phyloP scores from a whole-genome alignment of 2,888 invertebrate species.

The Plebejus melissa region DNA sequence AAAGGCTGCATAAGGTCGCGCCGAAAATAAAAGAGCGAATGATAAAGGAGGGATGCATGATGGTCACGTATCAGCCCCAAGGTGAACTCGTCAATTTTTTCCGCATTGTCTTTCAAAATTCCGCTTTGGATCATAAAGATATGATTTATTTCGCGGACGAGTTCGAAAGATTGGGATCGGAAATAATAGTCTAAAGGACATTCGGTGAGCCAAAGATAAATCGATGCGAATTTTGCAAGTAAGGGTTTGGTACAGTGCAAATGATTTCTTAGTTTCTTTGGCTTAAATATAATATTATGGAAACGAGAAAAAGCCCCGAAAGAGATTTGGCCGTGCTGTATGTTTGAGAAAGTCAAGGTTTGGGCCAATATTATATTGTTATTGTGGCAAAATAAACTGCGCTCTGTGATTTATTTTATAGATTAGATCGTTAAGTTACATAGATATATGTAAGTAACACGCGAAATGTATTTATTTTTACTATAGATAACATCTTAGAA shows the following conservation, averaged over 20 bases:
- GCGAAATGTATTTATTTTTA: neutral
- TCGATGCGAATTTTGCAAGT: neutral
- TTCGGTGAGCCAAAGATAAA: constrained; percentile 1
- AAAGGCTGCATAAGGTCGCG: constrained; percentile 88
- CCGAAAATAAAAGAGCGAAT: constrained; percentile 96
- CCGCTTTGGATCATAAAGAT: constrained; percentile 88
- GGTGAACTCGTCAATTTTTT: constrained; percentile 94
- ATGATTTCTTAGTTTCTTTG: neutral
- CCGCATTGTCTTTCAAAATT: constrained; percentile 95
- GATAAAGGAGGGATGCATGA: constrained; percentile 96
- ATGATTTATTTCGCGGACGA: constrained; percentile 93
- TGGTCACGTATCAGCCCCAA: constrained; percentile 97
- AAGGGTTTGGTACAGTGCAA: neutral
- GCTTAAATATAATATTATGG: neutral
- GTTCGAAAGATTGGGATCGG: constrained; percentile 89
- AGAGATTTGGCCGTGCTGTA: neutral
- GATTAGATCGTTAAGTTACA: constrained; percentile 13
- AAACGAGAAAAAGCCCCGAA: neutral
- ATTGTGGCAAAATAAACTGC: constrained; percentile 33
- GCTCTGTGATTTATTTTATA: constrained; percentile 56
- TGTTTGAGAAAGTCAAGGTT: constrained; percentile 1
- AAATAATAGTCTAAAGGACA: constrained; percentile 61
- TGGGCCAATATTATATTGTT: neutral
- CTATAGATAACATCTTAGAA: neutral
- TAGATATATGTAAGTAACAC: neutral